Percentiles rank a stretch among this genome's conserved stretches.
Evolutionary conservation across 2,113 vertebrate genomes (phyloP).

Genomic region (Dendropsophus ebraccatus): DNA sequence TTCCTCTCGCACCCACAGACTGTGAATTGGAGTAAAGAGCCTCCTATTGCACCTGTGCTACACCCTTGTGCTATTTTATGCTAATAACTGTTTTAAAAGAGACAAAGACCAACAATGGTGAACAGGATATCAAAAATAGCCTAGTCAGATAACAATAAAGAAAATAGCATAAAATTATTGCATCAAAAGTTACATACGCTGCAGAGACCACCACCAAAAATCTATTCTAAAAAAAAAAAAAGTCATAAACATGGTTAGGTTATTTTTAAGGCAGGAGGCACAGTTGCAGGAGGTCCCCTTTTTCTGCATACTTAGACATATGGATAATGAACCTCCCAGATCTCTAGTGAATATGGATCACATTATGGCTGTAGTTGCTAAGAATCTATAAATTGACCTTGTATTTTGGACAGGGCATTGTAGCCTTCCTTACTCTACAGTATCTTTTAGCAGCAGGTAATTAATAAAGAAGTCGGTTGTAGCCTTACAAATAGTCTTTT

Average conservation of each 20-base stretch:
- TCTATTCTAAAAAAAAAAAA: no score
- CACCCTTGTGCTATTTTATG: no score
- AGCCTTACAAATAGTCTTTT: not conserved
- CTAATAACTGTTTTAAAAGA: no score
- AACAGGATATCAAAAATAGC: no score
- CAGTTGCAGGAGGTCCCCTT: not conserved
- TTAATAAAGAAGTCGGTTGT: not conserved
- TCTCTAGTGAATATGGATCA: not conserved
- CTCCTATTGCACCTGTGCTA: no score
- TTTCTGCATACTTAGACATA: not conserved
- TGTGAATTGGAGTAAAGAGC: no score
- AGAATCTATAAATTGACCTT: not conserved
- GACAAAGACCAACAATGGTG: no score
- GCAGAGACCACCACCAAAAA: no score
- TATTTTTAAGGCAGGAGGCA: not conserved
- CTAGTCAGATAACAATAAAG: no score
- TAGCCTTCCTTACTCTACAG: not conserved
- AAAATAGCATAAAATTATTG: no score
- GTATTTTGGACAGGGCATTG: not conserved
- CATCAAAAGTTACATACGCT: no score
- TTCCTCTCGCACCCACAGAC: no score
- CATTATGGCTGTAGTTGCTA: not conserved
- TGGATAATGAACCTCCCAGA: not conserved
- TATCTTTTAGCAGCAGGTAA: not conserved
- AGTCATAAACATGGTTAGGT: not conserved